Percentiles rank a stretch among this genome's conserved stretches.
phyloP scores from a whole-genome alignment of 2,797 vertebrate genomes.

The Anas bernieri region DNA sequence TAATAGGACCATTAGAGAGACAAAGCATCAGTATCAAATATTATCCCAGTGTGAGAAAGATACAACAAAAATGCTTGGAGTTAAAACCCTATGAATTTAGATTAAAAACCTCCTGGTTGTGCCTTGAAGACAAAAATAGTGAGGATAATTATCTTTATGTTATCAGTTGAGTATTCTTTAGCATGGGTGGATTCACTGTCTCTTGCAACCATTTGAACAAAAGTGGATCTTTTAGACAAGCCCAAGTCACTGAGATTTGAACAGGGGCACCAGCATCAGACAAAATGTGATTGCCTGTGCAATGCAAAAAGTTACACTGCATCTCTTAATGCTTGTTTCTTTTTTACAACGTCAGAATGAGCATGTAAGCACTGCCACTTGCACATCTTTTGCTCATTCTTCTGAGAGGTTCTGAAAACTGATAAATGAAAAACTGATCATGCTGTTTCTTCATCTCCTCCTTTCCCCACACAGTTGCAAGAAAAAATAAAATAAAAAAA shows the following conservation, averaged over 20 bases:
- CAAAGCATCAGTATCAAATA: neutral
- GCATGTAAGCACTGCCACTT: neutral
- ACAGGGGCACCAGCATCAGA: neutral
- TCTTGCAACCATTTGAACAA: neutral
- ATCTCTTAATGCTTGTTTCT: neutral
- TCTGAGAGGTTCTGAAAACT: neutral
- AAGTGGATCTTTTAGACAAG: neutral
- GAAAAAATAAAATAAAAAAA: neutral
- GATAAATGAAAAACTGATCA: neutral
- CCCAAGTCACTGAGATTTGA: neutral
- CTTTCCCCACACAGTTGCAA: neutral
- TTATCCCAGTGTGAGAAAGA: neutral
- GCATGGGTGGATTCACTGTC: neutral
- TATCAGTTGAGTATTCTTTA: neutral
- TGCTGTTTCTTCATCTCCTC: neutral
- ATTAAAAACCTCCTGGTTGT: neutral
- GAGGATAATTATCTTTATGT: neutral
- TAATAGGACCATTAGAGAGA: neutral
- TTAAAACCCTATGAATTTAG: neutral
- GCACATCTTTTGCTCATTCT: neutral
- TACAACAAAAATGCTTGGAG: neutral
- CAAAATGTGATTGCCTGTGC: neutral
- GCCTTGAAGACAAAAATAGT: neutral
- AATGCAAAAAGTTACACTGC: neutral
- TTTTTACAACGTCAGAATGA: neutral